These are phyloP conservation scores for Microvelia longipes DNA, from an alignment of 1,140 invertebrate species.

Conservation along the genomic window DNA sequence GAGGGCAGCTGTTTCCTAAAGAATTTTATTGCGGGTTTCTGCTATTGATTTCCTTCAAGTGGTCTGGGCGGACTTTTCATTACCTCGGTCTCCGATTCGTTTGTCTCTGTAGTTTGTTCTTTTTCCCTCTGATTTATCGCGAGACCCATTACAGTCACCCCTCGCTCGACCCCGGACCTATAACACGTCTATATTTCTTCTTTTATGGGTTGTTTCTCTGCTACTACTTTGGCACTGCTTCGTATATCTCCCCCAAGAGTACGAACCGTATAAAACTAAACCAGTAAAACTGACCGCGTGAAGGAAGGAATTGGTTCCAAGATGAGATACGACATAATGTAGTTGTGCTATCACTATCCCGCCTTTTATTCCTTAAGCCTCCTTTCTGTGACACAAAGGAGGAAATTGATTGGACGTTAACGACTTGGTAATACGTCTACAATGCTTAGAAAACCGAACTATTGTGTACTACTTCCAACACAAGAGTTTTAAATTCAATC, in stretches of 20 bases:
- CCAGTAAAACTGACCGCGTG: neutral
- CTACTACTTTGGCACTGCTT: neutral
- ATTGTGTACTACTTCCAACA: neutral
- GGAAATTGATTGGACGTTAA: neutral
- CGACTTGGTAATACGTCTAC: neutral
- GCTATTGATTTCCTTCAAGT: neutral
- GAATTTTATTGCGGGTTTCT: neutral
- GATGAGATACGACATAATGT: neutral
- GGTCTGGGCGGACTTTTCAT: neutral
- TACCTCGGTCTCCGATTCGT: neutral
- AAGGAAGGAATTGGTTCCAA: neutral
- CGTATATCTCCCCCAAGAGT: neutral
- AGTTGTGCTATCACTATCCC: neutral
- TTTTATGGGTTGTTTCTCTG: neutral
- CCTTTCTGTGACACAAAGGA: neutral
- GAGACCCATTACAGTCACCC: neutral
- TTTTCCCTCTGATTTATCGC: neutral
- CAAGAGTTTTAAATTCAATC: neutral
- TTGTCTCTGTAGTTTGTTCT: neutral
- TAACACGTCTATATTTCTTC: neutral
- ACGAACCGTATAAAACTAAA: neutral
- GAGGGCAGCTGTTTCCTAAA: neutral
- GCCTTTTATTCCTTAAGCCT: neutral
- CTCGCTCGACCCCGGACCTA: neutral
- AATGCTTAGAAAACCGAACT: neutral